Conservation (phyloP, 2,113 vertebrate genomes). For the Cariama cristata region DNA sequence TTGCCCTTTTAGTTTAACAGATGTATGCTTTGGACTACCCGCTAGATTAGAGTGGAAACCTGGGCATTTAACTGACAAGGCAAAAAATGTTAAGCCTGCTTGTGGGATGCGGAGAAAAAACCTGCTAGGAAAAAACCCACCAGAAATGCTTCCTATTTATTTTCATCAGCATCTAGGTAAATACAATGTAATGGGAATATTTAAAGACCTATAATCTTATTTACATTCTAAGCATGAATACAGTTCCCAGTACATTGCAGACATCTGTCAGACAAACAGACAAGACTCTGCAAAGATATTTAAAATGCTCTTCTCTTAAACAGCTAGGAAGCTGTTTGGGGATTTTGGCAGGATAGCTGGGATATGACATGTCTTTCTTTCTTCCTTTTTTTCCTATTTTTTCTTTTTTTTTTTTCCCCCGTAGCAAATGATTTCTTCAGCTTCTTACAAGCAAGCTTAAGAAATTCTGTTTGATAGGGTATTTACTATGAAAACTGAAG, state of each 20-base stretch:
- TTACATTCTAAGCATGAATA: conserved; percentile 57
- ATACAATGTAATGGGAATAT: conserved; percentile 33
- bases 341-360: conserved; percentile 35
- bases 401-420: neutral
- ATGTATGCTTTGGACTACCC: neutral
- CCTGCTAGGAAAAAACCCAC: neutral
- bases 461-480: neutral
- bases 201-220: conserved; percentile 34
- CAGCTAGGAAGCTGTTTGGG: conserved; percentile 24
- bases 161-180: conserved; percentile 40
- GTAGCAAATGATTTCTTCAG: neutral
- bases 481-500: neutral
- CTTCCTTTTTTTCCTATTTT: neutral
- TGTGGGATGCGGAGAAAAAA: neutral
- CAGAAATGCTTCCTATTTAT: neutral
- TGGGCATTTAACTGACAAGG: neutral
- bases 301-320: conserved; percentile 14
- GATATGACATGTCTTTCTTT: conserved; percentile 18
- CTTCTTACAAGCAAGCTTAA: neutral
- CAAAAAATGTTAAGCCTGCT: neutral
- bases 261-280: conserved; percentile 68
- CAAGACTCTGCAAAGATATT: conserved; percentile 35
- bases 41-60: neutral
- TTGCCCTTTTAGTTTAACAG: neutral
- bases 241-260: conserved; percentile 12